A percentile compares a stretch with the other conserved stretches of the same genome.
These are phyloP conservation scores for Kryphioiulus occultus DNA, from an alignment of 2,888 invertebrate species.

Conservation along the genomic window DNA sequence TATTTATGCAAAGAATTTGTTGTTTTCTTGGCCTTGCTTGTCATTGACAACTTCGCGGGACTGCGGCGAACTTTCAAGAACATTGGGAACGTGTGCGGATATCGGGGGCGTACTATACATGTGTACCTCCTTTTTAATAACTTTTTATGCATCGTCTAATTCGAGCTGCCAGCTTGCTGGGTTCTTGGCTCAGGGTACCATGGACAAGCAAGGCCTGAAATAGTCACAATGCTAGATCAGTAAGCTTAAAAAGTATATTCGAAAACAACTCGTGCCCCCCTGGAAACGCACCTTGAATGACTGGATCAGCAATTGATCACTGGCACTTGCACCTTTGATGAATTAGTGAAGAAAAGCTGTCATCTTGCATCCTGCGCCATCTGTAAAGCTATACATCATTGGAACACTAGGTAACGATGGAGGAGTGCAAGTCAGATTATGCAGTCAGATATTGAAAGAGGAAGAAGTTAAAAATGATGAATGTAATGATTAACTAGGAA, in stretches of 20 bases:
- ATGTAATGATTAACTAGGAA: too few species aligned
- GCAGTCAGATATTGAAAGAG: too few species aligned
- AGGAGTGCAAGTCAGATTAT: neutral
- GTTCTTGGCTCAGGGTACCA: too few species aligned
- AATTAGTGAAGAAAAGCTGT: neutral
- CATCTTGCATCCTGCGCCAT: neutral
- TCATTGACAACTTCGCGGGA: neutral
- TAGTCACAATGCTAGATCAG: neutral
- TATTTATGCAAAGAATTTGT: constrained; percentile 23
- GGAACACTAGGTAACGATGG: neutral
- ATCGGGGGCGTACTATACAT: neutral
- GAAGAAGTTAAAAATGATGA: too few species aligned
- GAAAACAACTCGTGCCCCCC: neutral
- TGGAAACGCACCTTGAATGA: neutral
- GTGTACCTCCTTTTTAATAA: neutral
- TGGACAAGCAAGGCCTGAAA: neutral
- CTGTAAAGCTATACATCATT: neutral
- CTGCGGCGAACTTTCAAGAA: neutral
- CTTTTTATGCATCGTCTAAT: too few species aligned
- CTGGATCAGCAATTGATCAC: neutral
- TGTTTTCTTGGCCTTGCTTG: constrained; percentile 23
- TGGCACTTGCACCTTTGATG: neutral
- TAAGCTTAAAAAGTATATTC: neutral
- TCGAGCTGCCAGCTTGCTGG: neutral
- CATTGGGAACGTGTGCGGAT: constrained; percentile 23